Base-by-base conservation (phyloP, 1,140 invertebrate species). In the Sinonovacula constricta region DNA sequence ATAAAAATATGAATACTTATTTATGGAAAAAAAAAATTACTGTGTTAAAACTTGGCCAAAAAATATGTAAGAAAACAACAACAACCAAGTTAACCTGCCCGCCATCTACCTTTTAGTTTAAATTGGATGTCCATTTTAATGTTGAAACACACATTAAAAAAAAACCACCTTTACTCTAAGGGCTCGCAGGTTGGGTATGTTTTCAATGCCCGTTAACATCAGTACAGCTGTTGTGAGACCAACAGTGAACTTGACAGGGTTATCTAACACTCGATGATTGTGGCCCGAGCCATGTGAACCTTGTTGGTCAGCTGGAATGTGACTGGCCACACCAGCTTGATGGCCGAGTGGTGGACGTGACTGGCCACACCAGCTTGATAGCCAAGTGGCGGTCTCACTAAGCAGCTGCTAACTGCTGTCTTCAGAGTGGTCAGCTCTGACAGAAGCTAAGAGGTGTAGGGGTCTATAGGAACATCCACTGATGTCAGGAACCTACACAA, bases 201-300 rank as follows among this genome's bases (percentile, higher is more conserved):
- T 95, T 56, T 94, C 92, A 76, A 99, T 93, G 88, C 96, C 95
- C 0, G 96, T 96, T 85, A 97, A 95, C 45, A 98, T 92, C 12
- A 94, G 94, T 31, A 98, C 94, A 24, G 95, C 95, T 36, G 97
- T 93, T 30, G 98, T 94, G 0, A 99, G 93, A 0, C 97, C 97
- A 0, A 97, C 97, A 24, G 96, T 97, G 87, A 98, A 98, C 89
- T 98, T 97, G n/a, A 97, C 90, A 7, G 96, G 94, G 66, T 94
- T 95, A 88, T 99, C 97, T 22, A 94, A 93, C 84, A 96, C 94
- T 98, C 96, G 62, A 95, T 92, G 62, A 99, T 96, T 0, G 93
- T 92, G 24, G 96, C 97, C 33, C 93, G 93, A 84, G 95, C 96
- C 70, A 86, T 86, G 0, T 85, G 69, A 5, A 91, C 79, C 22